A percentile compares a stretch with the other conserved stretches of the same genome.
Conservation (phyloP, 2,797 vertebrate species). For the Propithecus perrieri region DNA sequence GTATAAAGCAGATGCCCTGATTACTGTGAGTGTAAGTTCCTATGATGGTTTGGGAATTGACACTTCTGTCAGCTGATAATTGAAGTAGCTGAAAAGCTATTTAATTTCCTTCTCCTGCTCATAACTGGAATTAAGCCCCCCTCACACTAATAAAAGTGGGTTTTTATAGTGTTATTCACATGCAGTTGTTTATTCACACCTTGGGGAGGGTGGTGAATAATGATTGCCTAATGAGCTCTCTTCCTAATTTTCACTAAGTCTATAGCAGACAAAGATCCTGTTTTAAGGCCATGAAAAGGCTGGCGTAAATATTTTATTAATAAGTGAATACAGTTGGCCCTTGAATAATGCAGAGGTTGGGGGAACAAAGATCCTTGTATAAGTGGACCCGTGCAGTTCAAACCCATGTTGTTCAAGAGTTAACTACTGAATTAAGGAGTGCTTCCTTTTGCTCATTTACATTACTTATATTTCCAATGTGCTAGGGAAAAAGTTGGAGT, state of each 20-base stretch:
- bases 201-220: neutral
- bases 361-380: neutral
- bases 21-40: constrained; percentile 50
- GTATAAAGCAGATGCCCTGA: neutral
- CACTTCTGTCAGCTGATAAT: neutral
- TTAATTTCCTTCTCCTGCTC: neutral
- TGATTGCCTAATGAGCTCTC: neutral
- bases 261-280: neutral
- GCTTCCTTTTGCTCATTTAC: neutral
- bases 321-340: neutral
- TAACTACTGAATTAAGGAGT: neutral
- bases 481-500: neutral
- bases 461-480: neutral
- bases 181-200: neutral
- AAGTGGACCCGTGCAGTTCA: neutral
- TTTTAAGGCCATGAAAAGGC: neutral
- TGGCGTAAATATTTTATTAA: neutral
- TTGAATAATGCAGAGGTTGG: neutral
- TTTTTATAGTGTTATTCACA: neutral
- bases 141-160: neutral
- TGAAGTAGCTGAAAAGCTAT: neutral
- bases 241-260: neutral
- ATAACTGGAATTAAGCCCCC: neutral
- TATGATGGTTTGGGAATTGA: neutral
- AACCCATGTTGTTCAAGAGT: neutral